A percentile compares a stretch with the other conserved stretches of the same genome.
Conservation (phyloP, 1,140 invertebrate genomes). For the Brachionus asplanchnoidis region DNA sequence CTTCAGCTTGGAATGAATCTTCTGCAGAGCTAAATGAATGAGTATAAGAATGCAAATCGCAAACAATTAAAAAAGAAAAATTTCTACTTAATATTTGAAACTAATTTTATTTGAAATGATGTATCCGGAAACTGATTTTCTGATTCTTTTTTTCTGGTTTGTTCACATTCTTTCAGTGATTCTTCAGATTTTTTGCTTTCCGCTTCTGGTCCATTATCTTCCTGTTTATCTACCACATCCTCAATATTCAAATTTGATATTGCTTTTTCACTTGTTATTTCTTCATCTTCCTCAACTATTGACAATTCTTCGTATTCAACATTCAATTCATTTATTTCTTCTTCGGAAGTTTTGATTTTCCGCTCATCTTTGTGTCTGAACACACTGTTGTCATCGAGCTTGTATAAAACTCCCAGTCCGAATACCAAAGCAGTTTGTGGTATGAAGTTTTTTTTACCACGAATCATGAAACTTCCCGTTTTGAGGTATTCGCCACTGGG, state of each 20-base stretch:
- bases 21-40: neutral
- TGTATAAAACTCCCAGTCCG: conserved; percentile 88
- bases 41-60: neutral
- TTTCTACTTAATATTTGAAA: conserved; percentile 62
- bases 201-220: conserved; percentile 42
- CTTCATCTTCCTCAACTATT: conserved; percentile 53
- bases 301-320: conserved; percentile 44
- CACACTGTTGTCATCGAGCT: conserved; percentile 49
- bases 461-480: conserved; percentile 94
- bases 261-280: conserved; percentile 42
- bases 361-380: conserved; percentile 17
- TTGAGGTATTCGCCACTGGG: conserved; percentile 92
- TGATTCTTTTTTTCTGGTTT: conserved; percentile 39
- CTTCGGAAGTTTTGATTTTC: conserved; percentile 43
- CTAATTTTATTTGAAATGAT: conserved; percentile 47
- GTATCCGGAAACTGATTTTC: conserved; percentile 37
- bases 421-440: conserved; percentile 82
- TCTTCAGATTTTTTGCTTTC: conserved; percentile 44
- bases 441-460: conserved; percentile 91
- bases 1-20: neutral
- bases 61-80: neutral
- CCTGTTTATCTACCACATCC: conserved; percentile 41
- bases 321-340: conserved; percentile 39
- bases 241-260: neutral
- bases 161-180: neutral